Evolutionary conservation across 2,888 invertebrate genomes (phyloP).

Genomic region (Isotomurus palustris): DNA sequence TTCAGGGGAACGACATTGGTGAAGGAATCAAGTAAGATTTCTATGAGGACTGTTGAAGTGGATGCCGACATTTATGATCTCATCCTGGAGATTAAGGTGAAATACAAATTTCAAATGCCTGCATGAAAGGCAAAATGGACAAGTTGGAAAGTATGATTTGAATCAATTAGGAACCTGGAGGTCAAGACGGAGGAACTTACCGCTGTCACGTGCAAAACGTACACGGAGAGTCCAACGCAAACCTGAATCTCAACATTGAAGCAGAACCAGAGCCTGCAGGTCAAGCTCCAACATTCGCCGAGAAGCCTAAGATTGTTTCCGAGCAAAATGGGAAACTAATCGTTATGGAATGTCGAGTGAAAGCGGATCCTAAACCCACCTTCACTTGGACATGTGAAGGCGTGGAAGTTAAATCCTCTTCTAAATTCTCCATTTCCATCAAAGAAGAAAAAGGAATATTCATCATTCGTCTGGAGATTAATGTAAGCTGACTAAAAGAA

Average conservation of each 20-base stretch:
- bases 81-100: slow-evolving; percentile 72
- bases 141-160: slow-evolving; percentile 53
- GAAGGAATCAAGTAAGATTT: slow-evolving; percentile 77
- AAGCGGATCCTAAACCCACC: slow-evolving; percentile 74
- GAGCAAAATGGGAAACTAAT: slow-evolving; percentile 77
- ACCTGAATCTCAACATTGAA: slow-evolving; percentile 80
- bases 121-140: not conserved
- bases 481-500: slow-evolving; percentile 49
- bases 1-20: slow-evolving; percentile 82
- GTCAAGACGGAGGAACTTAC: slow-evolving; percentile 94
- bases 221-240: slow-evolving; percentile 93
- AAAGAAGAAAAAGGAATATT: slow-evolving; percentile 66
- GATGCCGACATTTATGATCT: slow-evolving; percentile 84
- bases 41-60: slow-evolving; percentile 68
- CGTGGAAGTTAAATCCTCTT: slow-evolving; percentile 71
- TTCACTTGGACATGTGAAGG: slow-evolving; percentile 80
- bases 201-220: slow-evolving; percentile 96
- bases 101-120: slow-evolving; percentile 5
- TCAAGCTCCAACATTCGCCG: slow-evolving; percentile 89
- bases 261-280: slow-evolving; percentile 95
- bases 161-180: slow-evolving; percentile 67
- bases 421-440: slow-evolving; percentile 72
- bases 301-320: slow-evolving; percentile 81
- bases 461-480: slow-evolving; percentile 78
- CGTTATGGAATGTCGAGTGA: slow-evolving; percentile 80